Evolutionary conservation across 2,797 vertebrate species (phyloP), one percentile per base, ranked within the genome.

Genomic region (Syncerus caffer): DNA sequence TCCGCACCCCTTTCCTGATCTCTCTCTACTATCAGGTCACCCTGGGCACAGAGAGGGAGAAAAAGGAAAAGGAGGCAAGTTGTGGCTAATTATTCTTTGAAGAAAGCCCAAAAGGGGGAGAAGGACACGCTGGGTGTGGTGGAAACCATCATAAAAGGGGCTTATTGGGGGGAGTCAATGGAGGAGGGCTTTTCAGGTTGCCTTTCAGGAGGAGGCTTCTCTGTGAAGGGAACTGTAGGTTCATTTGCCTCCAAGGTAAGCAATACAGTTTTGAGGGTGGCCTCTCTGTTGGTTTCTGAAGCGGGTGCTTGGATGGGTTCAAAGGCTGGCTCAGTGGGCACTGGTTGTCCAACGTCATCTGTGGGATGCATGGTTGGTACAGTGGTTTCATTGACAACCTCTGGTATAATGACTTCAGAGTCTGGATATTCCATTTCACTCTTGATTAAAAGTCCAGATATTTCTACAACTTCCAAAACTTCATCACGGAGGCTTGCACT

Each of bases 81-180:
- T 60, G 25, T 62, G 47, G 53, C 62, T 89, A 74, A n/a, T 50
- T 38, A n/a, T 71, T 89, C 60, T 93, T 51, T 34, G 76, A 86
- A 47, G 23, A 21, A 7, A 83, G 57, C 51, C 1, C n/a, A 57
- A 0, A 25, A 21, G 8, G 17, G n/a, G 38, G 45, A 78, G 11
- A 34, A 58, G 31, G 85, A 9, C 3, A 21, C 1, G 17, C 47
- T 27, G 0, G 89, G 31, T 25, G 7, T 15, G 29, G 34, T 50
- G 17, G 53, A 64, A 89, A 74, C 14, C 31, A 38, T 15, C 17
- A 13, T 25, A 29, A 7, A 23, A 93, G 11, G 90, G 42, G 78
- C 79, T 67, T 90, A 42, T 16, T 78, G 27, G 62, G 96, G 31
- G 6, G 23, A 38, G n/a, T 86, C 47, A 31, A 6, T 2, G n/a